Conservation (phyloP, 1,140 invertebrate genomes). For the Zaprionus africanus region DNA sequence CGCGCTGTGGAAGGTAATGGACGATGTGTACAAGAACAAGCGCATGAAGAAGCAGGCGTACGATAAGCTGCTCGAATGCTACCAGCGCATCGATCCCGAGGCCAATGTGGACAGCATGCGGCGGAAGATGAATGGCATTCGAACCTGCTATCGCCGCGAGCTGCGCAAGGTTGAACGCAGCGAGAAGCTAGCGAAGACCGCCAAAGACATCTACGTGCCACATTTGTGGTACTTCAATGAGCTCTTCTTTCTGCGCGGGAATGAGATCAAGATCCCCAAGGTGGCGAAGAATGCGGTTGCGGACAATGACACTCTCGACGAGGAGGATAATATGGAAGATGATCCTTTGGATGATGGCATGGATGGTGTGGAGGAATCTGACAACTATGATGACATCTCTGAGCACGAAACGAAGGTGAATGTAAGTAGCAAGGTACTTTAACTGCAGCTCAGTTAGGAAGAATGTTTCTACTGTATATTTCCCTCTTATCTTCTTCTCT, state of each 20-base stretch:
- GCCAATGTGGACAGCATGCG: conserved; percentile 39
- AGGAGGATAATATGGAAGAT: neutral
- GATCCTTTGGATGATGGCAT: neutral
- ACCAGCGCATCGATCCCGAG: conserved; percentile 20
- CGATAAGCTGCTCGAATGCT: conserved; percentile 6
- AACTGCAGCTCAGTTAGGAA: neutral
- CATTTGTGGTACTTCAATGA: conserved; percentile 44
- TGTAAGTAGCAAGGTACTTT: conserved; percentile 6
- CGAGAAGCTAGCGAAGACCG: neutral
- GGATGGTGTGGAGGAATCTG: neutral
- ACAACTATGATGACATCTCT: conserved; percentile 2
- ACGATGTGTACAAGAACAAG: conserved; percentile 27
- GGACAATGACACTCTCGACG: neutral
- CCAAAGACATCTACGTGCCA: conserved; percentile 27
- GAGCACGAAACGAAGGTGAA: conserved; percentile 12
- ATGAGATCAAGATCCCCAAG: neutral
- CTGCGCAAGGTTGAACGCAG: conserved; percentile 34
- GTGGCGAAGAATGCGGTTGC: neutral
- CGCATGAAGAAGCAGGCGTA: neutral
- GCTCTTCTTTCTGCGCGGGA: conserved; percentile 16
- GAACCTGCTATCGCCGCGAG: conserved; percentile 40
- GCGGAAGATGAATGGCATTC: conserved; percentile 30
- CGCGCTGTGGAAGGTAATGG: conserved; percentile 20
- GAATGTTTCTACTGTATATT: neutral
- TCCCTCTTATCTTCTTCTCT: neutral